Percentiles rank a stretch among this genome's conserved stretches.
These are phyloP conservation scores for Amphipyra berbera DNA, from an alignment of 2,888 invertebrate genomes.

Conservation along the genomic window DNA sequence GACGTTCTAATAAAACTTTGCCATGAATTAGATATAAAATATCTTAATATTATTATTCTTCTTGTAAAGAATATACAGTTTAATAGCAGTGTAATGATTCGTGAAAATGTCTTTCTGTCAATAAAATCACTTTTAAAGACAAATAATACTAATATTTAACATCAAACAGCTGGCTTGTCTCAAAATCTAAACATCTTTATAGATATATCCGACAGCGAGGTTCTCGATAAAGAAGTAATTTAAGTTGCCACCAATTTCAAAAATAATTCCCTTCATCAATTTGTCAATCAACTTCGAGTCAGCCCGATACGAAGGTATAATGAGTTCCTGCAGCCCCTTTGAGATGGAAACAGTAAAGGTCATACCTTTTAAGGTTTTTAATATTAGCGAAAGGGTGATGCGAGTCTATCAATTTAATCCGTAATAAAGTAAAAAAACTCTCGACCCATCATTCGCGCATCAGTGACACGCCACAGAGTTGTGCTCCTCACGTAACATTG, in stretches of 20 bases:
- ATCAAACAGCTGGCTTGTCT: constrained; percentile 4
- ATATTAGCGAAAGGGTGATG: constrained; percentile 43
- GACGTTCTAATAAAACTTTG: too few species aligned
- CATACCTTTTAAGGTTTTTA: constrained; percentile 45
- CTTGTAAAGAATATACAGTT: too few species aligned
- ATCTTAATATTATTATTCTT: too few species aligned
- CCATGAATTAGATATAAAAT: too few species aligned
- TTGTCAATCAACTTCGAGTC: constrained; percentile 47
- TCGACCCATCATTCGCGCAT: constrained; percentile 24
- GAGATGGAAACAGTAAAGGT: constrained; percentile 43
- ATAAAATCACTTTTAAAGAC: constrained; percentile 8
- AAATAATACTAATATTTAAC: constrained; percentile 9
- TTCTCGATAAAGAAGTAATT: constrained; percentile 36
- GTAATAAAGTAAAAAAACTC: constrained; percentile 40
- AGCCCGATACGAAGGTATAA: constrained; percentile 42
- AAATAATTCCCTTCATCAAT: constrained; percentile 42
- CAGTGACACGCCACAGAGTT: constrained; percentile 12
- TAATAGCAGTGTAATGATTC: background rate
- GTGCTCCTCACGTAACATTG: constrained; percentile 18
- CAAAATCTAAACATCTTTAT: constrained; percentile 15
- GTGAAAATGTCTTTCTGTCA: background rate
- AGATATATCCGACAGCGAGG: constrained; percentile 19
- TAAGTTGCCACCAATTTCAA: constrained; percentile 39
- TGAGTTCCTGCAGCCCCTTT: constrained; percentile 51
- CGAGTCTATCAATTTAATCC: constrained; percentile 37